Evolutionary conservation across 2,113 vertebrate genomes (phyloP), one percentile per base, ranked within the genome.

Genomic region (Mola mola): DNA sequence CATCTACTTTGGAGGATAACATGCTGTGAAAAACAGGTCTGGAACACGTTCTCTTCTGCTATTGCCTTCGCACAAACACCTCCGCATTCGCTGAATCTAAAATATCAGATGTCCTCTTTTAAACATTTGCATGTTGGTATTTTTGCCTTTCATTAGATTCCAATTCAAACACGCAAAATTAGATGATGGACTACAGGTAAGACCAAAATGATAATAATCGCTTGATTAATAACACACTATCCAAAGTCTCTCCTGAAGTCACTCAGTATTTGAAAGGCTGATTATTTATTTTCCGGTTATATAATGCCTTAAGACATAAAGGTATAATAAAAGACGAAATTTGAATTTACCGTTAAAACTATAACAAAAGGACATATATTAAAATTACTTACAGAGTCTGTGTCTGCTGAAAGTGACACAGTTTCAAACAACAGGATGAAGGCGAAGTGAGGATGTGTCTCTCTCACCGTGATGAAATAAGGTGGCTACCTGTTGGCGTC

Each of bases 1-100:
- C 1, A 1, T 21, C 48, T 68, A 68, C 65, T 71, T 56, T 71
- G 21, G 63, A 75, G 71, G 57, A 78, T 37, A 76, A 48, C 66
- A 53, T 9, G 13, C 28, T 13, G 42, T 59, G 75, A 85, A 75
- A 88, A 92, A 90, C 88, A 90, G 9, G 29, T 48, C 37, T 8
- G n/a, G 6, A 37, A 20, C 25, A 20, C 34, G 22, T 10, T 40
- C 9, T 17, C 15, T 21, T 2, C 48, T 10, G n/a, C 9, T 40
- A 6, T 3, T 15, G 29, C 2, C 6, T 4, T 16, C 8, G 13
- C 9, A 22, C 5, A 21, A 26, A 19, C 21, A 43, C 12, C 8
- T 29, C 22, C n/a, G 1, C n/a, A 3, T 8, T 44, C 42, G 10
- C 6, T 49, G n/a, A 0, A 1, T 56, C 5, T 41, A 16, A 48